Percentiles rank a stretch among this genome's conserved stretches.
Evolutionary conservation across 2,888 invertebrate species (phyloP).

Genomic region (Allophyes oxyacanthae): DNA sequence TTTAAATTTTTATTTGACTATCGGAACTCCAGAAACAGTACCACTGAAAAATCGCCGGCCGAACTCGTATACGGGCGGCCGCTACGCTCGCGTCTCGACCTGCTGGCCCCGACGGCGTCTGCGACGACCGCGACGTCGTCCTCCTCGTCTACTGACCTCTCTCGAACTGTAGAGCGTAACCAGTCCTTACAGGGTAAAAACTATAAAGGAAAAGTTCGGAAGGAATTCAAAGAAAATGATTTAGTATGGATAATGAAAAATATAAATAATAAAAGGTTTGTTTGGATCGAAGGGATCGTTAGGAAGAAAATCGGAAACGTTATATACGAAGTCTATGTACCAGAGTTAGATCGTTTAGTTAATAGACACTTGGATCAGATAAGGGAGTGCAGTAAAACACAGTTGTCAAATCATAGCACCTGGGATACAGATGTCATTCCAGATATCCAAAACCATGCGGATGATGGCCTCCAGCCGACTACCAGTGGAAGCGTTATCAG

Average conservation of each 20-base stretch:
- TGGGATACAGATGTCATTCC: neutral
- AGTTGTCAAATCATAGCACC: too few species aligned
- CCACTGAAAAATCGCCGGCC: slow-evolving; percentile 43
- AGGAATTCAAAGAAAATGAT: neutral
- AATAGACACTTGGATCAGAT: slow-evolving; percentile 2
- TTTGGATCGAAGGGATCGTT: slow-evolving; percentile 2
- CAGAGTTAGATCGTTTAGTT: neutral
- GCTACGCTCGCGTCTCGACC: slow-evolving; percentile 32
- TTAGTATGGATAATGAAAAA: slow-evolving; percentile 4
- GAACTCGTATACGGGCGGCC: slow-evolving; percentile 37
- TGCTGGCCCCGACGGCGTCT: neutral
- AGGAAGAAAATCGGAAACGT: slow-evolving; percentile 2
- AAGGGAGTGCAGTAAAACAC: too few species aligned
- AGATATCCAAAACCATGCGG: neutral
- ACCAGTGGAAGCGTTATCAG: too few species aligned
- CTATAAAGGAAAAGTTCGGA: slow-evolving; percentile 3
- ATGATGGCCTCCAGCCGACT: too few species aligned
- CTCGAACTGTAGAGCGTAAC: neutral
- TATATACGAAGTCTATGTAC: slow-evolving; percentile 1
- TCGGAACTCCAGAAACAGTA: slow-evolving; percentile 17
- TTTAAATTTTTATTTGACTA: too few species aligned
- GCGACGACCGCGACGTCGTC: too few species aligned
- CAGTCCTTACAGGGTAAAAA: slow-evolving; percentile 33
- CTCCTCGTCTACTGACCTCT: too few species aligned
- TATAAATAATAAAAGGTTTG: neutral